Evolutionary conservation across 2,797 vertebrate genomes (phyloP).

Genomic region (Melanotaenia boesemani): DNA sequence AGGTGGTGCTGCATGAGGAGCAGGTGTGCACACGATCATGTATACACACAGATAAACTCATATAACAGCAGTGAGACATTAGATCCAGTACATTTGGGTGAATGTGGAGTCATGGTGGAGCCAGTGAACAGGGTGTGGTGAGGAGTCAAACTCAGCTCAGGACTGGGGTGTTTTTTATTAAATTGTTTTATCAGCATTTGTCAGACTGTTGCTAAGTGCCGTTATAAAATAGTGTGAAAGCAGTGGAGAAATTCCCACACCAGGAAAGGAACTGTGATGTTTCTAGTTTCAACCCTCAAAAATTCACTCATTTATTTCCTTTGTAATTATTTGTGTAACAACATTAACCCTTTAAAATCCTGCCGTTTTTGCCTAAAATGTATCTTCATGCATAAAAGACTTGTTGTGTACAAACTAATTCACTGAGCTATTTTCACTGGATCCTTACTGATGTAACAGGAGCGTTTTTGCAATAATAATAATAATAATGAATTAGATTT

Average conservation of each 20-base stretch:
- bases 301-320: too few species aligned
- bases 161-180: too few species aligned
- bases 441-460: too few species aligned
- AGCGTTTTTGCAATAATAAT: too few species aligned
- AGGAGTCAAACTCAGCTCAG: too few species aligned
- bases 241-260: neutral
- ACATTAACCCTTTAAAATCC: too few species aligned
- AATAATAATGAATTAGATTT: too few species aligned
- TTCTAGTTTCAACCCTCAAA: neutral
- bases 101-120: neutral
- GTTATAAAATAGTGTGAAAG: neutral
- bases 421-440: too few species aligned
- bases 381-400: too few species aligned
- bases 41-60: neutral
- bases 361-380: too few species aligned
- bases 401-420: too few species aligned
- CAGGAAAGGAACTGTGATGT: neutral
- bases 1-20: constrained; percentile 95
- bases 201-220: neutral
- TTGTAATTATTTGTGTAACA: too few species aligned
- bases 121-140: neutral
- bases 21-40: constrained; percentile 83
- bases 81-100: neutral
- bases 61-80: neutral
- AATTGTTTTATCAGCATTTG: neutral